Evolutionary conservation across 2,113 vertebrate genomes (phyloP).

Genomic region (Cebus imitator): DNA sequence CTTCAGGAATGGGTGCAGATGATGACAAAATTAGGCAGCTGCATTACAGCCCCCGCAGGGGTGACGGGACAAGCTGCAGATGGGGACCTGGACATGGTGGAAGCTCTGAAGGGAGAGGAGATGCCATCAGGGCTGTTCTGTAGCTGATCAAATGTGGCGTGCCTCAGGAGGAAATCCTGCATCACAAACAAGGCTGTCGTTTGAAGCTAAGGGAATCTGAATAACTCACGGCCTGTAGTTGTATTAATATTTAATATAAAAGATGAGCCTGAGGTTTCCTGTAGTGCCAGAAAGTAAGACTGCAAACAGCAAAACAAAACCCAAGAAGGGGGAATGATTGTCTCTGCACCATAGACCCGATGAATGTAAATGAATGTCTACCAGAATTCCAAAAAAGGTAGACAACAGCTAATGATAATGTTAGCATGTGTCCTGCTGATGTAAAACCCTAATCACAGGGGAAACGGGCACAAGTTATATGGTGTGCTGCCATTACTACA

Average conservation of each 20-base stretch:
- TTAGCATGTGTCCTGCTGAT: neutral
- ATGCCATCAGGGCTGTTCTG: neutral
- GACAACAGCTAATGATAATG: neutral
- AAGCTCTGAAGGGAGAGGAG: no score
- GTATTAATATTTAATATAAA: neutral
- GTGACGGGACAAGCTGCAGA: no score
- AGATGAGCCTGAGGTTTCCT: neutral
- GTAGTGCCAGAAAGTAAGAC: neutral
- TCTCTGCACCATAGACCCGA: neutral
- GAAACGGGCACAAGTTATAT: neutral
- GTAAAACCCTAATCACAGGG: neutral
- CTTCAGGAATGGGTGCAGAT: neutral
- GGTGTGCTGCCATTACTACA: neutral
- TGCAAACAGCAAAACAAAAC: neutral
- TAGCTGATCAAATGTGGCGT: neutral
- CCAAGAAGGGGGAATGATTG: neutral
- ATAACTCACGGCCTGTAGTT: neutral
- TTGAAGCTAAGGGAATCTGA: neutral
- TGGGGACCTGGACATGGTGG: neutral
- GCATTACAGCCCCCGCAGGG: neutral
- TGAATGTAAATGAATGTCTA: no score
- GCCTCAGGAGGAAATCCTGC: neutral
- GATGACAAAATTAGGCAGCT: neutral
- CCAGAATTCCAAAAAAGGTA: neutral
- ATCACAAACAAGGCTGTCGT: no score